Base-by-base conservation (phyloP, 92 coral and sea anemone species). In the Nematostella vectensis region DNA sequence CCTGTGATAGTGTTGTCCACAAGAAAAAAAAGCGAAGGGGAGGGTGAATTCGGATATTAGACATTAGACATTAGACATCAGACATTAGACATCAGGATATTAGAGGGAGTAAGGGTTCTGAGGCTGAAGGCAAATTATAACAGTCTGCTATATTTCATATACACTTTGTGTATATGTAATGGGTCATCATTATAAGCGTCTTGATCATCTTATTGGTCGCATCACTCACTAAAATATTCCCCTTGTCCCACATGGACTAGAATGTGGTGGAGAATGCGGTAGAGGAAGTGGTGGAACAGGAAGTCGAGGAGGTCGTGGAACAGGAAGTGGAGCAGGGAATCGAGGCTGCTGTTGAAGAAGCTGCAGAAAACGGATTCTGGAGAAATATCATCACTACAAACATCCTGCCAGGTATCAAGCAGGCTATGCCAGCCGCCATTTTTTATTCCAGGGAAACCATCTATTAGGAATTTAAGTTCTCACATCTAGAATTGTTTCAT, bases 351-450 rank as follows among this genome's bases (percentile, higher is more conserved):
- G 63, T 58, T 24, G 63, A 58, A 23, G 30, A 58, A 13, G 63
- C 63, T 13, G 63, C 27, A 58, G 30, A 38, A 38, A n/a, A n/a
- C n/a, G 54, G 63, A n/a, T 58, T 31, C 38, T 58, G 63, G 63
- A 3, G 28, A 38, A 38, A 37, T 43, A 58, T 58, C 50, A 2
- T 38, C 17, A 58, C 3, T 33, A 51, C 36, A 12, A 58, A 51
- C 21, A 31, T 51, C 28, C 57, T 51, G 18, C 57, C 57, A 51
- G 57, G 57, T 51, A 1, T 20, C 28, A 17, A 51, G n/a, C n/a
- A n/a, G n/a, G n/a, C n/a, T n/a, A n/a, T n/a, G n/a, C 8, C 51
- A 26, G 18, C 23, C 4, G 23, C 51, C 18, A 47, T 47, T 47
- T 47, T 47, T n/a, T n/a, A n/a, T n/a, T n/a, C n/a, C n/a, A n/a